Conservation (phyloP, 2,797 vertebrate genomes). For the Melopsittacus undulatus region DNA sequence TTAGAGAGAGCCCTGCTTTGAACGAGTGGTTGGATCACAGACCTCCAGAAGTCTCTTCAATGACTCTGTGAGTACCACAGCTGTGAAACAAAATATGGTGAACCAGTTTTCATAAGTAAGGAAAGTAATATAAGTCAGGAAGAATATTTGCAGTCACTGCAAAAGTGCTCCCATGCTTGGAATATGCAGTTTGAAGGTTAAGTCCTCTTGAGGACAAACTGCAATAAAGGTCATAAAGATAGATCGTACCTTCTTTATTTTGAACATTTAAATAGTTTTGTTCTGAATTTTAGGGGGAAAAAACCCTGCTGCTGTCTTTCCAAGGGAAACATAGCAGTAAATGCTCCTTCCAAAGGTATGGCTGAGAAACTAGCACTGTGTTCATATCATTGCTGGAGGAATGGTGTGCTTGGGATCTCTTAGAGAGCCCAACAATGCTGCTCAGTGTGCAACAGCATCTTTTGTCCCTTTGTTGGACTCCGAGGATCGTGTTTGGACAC, state of each 20-base stretch:
- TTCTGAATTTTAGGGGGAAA: not conserved
- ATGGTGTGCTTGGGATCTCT: not conserved
- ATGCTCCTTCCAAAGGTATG: not conserved
- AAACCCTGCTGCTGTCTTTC: not conserved
- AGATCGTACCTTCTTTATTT: not conserved
- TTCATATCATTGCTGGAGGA: not conserved
- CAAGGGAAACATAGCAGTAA: not conserved
- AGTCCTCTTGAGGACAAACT: not conserved
- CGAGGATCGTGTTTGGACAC: not conserved
- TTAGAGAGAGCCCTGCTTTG: not conserved
- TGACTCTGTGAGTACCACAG: not conserved
- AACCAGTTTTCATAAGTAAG: not conserved
- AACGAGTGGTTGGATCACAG: not conserved
- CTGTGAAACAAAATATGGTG: not conserved
- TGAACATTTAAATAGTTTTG: not conserved
- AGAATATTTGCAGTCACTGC: not conserved
- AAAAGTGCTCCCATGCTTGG: not conserved
- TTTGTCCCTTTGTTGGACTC: rapidly evolving
- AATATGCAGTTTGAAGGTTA: not conserved
- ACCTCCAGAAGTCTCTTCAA: not conserved
- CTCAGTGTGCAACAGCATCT: not conserved
- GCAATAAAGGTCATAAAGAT: not conserved
- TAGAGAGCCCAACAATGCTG: not conserved
- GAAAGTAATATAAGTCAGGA: not conserved
- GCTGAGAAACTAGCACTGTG: not conserved